Evolutionary conservation across 2,797 vertebrate genomes (phyloP).

Genomic region (Poecilia velifera): DNA sequence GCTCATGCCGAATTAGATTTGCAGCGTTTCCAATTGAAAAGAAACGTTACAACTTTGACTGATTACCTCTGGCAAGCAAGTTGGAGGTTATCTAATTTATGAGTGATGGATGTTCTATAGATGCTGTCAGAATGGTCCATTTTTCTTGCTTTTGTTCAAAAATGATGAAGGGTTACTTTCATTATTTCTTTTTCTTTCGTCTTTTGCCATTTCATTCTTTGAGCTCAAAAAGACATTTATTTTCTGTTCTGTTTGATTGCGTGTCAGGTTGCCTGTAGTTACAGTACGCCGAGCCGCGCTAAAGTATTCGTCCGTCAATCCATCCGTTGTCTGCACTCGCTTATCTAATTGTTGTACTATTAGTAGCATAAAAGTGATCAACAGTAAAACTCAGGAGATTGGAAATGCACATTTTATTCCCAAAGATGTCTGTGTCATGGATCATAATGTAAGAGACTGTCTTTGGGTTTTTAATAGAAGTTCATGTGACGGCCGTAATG

Average conservation of each 20-base stretch:
- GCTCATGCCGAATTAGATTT: constrained; percentile 60
- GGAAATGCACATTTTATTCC: constrained; percentile 26
- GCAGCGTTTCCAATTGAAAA: constrained; percentile 55
- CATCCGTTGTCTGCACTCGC: neutral
- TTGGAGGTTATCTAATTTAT: constrained; percentile 57
- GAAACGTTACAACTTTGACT: constrained; percentile 25
- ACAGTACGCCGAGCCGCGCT: neutral
- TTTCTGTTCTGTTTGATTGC: constrained; percentile 18
- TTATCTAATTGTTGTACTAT: neutral
- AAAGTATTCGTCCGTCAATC: neutral
- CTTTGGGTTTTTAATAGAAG: constrained; percentile 63
- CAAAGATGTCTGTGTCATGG: constrained; percentile 44
- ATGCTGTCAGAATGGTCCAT: constrained; percentile 42
- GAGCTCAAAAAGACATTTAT: constrained; percentile 22
- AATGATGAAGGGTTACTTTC: constrained; percentile 39
- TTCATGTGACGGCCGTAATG: constrained; percentile 63
- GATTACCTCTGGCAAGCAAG: constrained; percentile 32
- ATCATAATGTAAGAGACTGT: constrained; percentile 55
- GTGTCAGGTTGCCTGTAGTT: constrained; percentile 25
- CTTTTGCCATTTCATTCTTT: constrained; percentile 24
- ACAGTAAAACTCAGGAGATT: constrained; percentile 22
- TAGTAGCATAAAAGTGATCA: neutral
- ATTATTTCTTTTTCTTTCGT: constrained; percentile 7
- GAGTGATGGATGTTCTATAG: constrained; percentile 51
- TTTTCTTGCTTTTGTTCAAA: constrained; percentile 50